phyloP scores from a whole-genome alignment of 2,113 vertebrate species.

The Penelope pileata region DNA sequence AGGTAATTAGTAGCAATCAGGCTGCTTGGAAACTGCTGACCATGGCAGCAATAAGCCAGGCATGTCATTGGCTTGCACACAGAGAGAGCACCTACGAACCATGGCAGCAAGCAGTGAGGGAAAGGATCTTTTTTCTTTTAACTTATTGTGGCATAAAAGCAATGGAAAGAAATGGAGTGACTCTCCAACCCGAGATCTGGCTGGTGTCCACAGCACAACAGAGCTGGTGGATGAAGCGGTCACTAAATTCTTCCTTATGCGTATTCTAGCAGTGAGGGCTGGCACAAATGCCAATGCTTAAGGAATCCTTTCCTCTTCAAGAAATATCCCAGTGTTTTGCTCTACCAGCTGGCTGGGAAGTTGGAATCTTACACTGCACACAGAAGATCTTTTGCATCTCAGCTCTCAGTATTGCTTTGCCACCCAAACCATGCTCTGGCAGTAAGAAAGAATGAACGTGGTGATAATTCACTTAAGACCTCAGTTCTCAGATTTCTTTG shows the following conservation, averaged over 20 bases:
- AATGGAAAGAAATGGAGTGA: background rate
- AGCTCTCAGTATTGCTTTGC: background rate
- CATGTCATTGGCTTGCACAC: slow-evolving; percentile 65
- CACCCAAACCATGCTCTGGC: background rate
- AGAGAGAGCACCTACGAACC: slow-evolving; percentile 51
- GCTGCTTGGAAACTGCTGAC: slow-evolving; percentile 75
- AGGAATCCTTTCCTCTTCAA: background rate
- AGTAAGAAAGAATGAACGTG: background rate
- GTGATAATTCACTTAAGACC: background rate
- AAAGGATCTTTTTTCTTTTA: background rate
- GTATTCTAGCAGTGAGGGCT: background rate
- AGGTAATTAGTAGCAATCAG: slow-evolving; percentile 80
- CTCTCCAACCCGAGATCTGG: slow-evolving; percentile 26
- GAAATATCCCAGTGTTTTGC: background rate
- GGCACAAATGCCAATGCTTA: background rate
- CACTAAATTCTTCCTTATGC: background rate
- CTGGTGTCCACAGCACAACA: background rate
- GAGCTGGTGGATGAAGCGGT: background rate
- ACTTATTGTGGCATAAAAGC: slow-evolving; percentile 66
- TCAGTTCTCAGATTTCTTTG: background rate
- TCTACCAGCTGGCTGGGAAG: background rate
- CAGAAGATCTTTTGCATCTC: background rate
- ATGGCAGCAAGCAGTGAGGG: slow-evolving; percentile 39
- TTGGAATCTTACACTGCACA: background rate
- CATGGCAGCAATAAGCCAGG: slow-evolving; percentile 50